A percentile compares a stretch with the other conserved stretches of the same genome.
Conservation (phyloP, 2,888 invertebrate genomes). For the Bibio marci region DNA sequence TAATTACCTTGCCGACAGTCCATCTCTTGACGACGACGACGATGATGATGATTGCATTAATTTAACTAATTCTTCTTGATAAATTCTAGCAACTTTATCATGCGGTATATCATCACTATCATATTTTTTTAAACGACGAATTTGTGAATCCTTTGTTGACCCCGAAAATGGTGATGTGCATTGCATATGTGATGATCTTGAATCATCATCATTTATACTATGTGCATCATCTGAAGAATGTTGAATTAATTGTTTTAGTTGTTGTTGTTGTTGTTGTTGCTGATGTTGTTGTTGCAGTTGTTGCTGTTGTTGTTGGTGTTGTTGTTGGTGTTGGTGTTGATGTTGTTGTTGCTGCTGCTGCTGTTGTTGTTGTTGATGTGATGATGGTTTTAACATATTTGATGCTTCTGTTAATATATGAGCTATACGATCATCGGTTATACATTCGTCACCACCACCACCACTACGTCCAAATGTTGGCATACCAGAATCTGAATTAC, state of each 20-base stretch:
- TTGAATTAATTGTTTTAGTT: slow-evolving; percentile 46
- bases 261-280: slow-evolving; percentile 30
- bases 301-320: slow-evolving; percentile 33
- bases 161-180: slow-evolving; percentile 64
- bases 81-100: slow-evolving; percentile 87
- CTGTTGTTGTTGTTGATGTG: slow-evolving; percentile 13
- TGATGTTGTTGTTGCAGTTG: slow-evolving; percentile 31
- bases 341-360: slow-evolving; percentile 46
- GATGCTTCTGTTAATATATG: slow-evolving; percentile 89
- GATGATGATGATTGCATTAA: too few relatives aligned
- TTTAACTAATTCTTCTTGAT: slow-evolving; percentile 88
- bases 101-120: slow-evolving; percentile 91
- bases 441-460: slow-evolving; percentile 42
- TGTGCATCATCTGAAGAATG: slow-evolving; percentile 52
- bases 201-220: slow-evolving; percentile 50
- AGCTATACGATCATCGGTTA: slow-evolving; percentile 81
- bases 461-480: slow-evolving; percentile 63
- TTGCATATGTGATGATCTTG: slow-evolving; percentile 61
- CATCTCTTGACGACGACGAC: slow-evolving; percentile 47
- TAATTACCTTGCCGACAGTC: too few relatives aligned
- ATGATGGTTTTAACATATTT: slow-evolving; percentile 62
- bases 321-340: slow-evolving; percentile 20
- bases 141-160: slow-evolving; percentile 16
- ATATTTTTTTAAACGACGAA: slow-evolving; percentile 65
- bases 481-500: slow-evolving; percentile 54